A percentile compares a stretch with the other conserved stretches of the same genome.
Evolutionary conservation across 2,888 invertebrate species (phyloP).

Genomic region (Drosophila niveifrons): DNA sequence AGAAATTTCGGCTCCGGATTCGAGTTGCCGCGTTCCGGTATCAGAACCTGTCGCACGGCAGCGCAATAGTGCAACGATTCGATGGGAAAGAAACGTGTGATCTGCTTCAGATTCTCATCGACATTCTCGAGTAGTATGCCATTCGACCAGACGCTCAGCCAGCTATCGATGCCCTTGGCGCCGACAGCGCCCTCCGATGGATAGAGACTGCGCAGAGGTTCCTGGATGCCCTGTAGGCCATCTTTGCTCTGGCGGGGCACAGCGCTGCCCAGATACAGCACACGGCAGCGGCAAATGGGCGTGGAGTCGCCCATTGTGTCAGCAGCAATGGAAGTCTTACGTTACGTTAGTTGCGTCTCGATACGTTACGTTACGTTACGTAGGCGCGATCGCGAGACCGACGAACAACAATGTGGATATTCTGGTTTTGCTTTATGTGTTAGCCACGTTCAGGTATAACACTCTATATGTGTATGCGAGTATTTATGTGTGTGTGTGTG

Average conservation of each 20-base stretch:
- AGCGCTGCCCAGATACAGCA: conserved; percentile 97
- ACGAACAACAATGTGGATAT: conserved; percentile 78
- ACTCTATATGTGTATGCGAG: conserved; percentile 21
- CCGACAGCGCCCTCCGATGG: conserved; percentile 96
- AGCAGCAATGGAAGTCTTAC: conserved; percentile 41
- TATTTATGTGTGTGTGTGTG: conserved; percentile 35
- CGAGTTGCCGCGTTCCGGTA: conserved; percentile 88
- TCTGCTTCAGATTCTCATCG: conserved; percentile 96
- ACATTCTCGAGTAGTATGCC: conserved; percentile 98
- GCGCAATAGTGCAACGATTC: conserved; percentile 98
- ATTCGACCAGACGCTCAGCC: conserved; percentile 98
- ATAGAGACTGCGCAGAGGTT: conserved; percentile 97
- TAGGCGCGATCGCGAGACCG: conserved; percentile 55
- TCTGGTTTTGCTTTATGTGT: conserved; percentile 81
- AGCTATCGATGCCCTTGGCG: conserved; percentile 96
- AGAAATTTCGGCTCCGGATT: conserved; percentile 93
- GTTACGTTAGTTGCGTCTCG: conserved; percentile 47
- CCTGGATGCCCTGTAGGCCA: conserved; percentile 98
- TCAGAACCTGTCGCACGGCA: conserved; percentile 94
- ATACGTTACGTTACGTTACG: conserved; percentile 45
- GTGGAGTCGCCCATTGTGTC: conserved; percentile 90
- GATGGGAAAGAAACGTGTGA: conserved; percentile 98
- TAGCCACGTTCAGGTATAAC: conserved; percentile 52
- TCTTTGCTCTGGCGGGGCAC: conserved; percentile 99
- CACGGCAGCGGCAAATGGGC: conserved; percentile 98